Evolutionary conservation across 1,140 invertebrate species (phyloP).

Genomic region (Diachasma alloeum): DNA sequence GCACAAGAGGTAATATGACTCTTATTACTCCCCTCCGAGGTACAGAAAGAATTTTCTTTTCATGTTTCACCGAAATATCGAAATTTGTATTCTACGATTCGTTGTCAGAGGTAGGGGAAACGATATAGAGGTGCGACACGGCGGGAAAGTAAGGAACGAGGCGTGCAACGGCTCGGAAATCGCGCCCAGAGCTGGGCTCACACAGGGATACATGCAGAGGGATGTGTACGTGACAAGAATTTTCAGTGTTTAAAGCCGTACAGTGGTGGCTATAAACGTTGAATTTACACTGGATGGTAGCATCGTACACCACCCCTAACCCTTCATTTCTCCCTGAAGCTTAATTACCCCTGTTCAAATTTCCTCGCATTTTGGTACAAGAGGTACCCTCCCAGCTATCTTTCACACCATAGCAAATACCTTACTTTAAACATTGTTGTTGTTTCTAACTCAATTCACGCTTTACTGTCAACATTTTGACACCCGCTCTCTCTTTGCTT

Average conservation of each 20-base stretch:
- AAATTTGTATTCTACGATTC: constrained; percentile 34
- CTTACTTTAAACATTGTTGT: background rate
- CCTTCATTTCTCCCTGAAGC: constrained; percentile 7
- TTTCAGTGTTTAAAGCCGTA: constrained; percentile 3
- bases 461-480: background rate
- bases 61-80: constrained; percentile 21
- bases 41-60: no score
- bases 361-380: background rate
- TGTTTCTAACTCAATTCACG: background rate
- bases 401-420: background rate
- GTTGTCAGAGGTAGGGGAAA: constrained; percentile 3
- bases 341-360: constrained; percentile 31
- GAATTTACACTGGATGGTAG: background rate
- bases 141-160: constrained; percentile 27
- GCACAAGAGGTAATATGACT: no score
- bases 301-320: background rate
- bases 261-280: background rate
- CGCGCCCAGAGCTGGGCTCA: constrained; percentile 24
- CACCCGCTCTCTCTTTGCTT: background rate
- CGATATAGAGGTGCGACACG: constrained; percentile 25
- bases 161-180: constrained; percentile 36
- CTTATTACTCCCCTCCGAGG: no score
- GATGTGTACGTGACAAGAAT: constrained; percentile 32
- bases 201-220: constrained; percentile 13
- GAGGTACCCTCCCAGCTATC: background rate